A percentile compares a stretch with the other conserved stretches of the same genome.
phyloP scores from a whole-genome alignment of 2,113 vertebrate genomes.

The Entosphenus tridentatus region DNA sequence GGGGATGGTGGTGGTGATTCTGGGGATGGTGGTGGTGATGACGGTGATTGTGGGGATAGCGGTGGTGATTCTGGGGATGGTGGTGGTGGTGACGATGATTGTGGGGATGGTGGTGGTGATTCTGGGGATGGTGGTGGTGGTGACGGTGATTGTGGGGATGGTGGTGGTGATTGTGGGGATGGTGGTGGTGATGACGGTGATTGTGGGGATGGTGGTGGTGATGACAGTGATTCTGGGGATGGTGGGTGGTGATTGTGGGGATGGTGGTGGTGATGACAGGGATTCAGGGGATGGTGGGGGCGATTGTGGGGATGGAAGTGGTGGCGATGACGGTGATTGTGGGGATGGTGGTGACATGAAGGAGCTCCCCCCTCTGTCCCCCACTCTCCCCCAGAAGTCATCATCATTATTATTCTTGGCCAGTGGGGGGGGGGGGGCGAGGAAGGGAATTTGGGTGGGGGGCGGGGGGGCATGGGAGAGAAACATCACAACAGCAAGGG shows the following conservation, averaged over 20 bases:
- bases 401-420: no score
- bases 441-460: no score
- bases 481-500: no score
- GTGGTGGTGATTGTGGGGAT: background rate
- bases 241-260: background rate
- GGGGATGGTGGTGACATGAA: background rate
- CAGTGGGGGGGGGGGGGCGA: no score
- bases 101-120: background rate
- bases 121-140: background rate
- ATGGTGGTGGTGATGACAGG: background rate
- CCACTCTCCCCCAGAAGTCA: no score
- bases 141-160: background rate
- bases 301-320: background rate
- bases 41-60: background rate
- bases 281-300: background rate
- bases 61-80: background rate
- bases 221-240: background rate
- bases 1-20: background rate
- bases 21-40: background rate
- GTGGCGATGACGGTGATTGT: no score
- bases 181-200: background rate
- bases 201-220: background rate
- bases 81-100: background rate
- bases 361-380: no score
- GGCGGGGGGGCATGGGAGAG: no score